Conservation (phyloP, 2,113 vertebrate genomes). For the Theristicus caerulescens region DNA sequence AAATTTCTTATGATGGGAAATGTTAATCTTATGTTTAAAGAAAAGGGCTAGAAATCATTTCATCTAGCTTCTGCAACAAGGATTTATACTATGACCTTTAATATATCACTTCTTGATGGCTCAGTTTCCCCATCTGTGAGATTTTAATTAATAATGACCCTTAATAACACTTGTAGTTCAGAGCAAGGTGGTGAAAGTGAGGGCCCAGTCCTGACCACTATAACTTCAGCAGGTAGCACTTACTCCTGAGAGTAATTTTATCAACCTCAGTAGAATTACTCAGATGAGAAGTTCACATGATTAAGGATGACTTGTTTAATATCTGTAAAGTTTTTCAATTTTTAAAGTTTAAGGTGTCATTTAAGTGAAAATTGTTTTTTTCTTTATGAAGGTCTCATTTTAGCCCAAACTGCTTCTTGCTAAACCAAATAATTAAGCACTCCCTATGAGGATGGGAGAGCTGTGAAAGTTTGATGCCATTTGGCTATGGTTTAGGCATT, state of each 20-base stretch:
- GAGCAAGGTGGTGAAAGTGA: background rate
- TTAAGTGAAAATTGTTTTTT: background rate
- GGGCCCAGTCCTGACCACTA: background rate
- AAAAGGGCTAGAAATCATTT: background rate
- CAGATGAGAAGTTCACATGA: background rate
- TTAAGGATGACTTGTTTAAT: background rate
- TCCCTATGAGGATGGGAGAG: background rate
- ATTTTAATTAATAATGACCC: background rate
- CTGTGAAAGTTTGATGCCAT: background rate
- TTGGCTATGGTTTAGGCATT: background rate
- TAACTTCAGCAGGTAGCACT: background rate
- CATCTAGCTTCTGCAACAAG: background rate
- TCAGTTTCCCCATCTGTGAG: background rate
- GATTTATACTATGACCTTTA: background rate
- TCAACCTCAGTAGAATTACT: background rate
- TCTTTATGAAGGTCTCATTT: background rate
- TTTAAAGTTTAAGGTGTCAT: background rate
- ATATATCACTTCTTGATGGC: background rate
- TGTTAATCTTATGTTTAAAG: background rate
- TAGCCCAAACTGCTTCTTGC: background rate
- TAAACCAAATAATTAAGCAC: background rate
- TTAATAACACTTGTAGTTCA: background rate
- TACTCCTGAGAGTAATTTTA: background rate
- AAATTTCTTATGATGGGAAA: background rate
- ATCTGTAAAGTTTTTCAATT: background rate